Evolutionary conservation across 2,113 vertebrate genomes (phyloP), one percentile per base, ranked within the genome.

Genomic region (Varanus komodoensis): DNA sequence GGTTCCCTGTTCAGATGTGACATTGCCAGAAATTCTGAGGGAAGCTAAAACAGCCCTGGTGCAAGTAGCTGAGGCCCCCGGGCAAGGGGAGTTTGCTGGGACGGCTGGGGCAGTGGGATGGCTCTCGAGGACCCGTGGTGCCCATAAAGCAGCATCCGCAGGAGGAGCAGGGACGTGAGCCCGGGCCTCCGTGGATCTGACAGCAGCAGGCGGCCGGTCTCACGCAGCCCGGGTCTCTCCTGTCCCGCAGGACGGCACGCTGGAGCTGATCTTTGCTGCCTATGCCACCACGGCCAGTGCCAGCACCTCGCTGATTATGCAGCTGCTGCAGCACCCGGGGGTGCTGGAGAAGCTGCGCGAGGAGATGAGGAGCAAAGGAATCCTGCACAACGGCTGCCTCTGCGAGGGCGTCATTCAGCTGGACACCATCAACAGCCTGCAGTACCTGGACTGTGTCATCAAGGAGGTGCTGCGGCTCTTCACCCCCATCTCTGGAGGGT

Each of bases 371-470:
- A 94, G 94, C 91, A 96, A 97, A 6, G 98, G 99, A 8, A 97
- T 99, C 90, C 97, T 99, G 27, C 98, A 99, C 89, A 98, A 99
- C 0, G 98, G 99, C 94, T 99, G 99, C 94, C 97, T 98, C 89
- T 99, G 98, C 0, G 98, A 99, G 90, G 98, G 98, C 2, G 97
- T 98, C 21, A 97, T 99, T 84, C 97, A 97, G 6, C 97, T 99
- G 0, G 98, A 99, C 95, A 98, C 94, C 25, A 97, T 99, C 90
- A 95, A 92, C 48, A 94, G 98, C 90, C 98, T 99, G 50, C 98
- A 97, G 92, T 99, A 99, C 97, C 97, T 99, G 96, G 99, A 99
- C 97, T 99, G 99, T 0, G 98, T 99, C 96, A 99, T 99, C 97
- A 99, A 99, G 96, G 99, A 99, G 95, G 98, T 99, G 54, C 98